Evolutionary conservation across 2,797 vertebrate species (phyloP), one percentile per base, ranked within the genome.

Genomic region (Sebastolobus altivelis): DNA sequence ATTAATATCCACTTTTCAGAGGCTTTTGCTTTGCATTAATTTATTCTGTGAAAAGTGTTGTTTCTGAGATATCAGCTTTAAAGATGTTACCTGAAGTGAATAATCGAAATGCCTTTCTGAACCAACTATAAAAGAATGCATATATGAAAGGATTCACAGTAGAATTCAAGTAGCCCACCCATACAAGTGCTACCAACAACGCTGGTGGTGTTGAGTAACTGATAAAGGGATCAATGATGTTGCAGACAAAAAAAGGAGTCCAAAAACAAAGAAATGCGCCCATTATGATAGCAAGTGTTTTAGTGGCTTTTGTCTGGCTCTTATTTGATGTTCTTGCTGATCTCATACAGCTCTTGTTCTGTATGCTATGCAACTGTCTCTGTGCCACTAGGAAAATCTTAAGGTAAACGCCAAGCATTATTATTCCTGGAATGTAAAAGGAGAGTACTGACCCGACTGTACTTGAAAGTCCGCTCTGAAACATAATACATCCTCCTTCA

Each of bases 121-220:
- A 93, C 91, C 91, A 92, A 38, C 83, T 89, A 55, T 93, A 93
- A 75, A 92, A 94, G 11, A 91, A 93, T 10, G 86, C 88, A 49
- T 94, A 93, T 27, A 94, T 84, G 16, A 94, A 69, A 31, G 93
- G 93, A 31, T 93, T 93, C 5, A 88, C 72, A 1, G 89, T 90
- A 2, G 92, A 93, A 65, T 93, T 93, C 8, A 92, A 72, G 58
- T 90, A 93, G 6, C 89, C 91, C 0, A 93, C 20, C 89, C 91
- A 93, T 7, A 83, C 38, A 12, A 93, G 70, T 2, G 83, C 71
- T 46, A 86, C 86, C 33, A 85, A 87, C 29, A 93, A 4, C 3
- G 25, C 6, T 3, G 81, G 74, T 8, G 90, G 88, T 11, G 67
- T 66, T 11, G 83, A 87, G 35, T 92, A 89, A 27, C 66, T 72